phyloP scores from a whole-genome alignment of 2,113 vertebrate genomes.

The Pluvialis apricaria region DNA sequence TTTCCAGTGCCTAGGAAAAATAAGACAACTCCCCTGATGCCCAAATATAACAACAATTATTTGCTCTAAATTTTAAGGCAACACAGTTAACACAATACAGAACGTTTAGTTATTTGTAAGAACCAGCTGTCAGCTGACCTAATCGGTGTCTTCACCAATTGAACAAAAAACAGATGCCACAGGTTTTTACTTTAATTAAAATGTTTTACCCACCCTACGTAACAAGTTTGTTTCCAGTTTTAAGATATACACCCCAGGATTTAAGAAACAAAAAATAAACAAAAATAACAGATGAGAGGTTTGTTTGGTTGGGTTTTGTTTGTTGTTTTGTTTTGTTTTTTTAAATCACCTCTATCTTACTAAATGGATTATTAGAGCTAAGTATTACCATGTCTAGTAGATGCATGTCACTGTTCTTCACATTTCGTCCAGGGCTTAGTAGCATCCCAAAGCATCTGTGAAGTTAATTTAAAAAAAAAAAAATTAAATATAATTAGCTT shows the following conservation, averaged over 20 bases:
- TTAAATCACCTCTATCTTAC: neutral
- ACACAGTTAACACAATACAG: neutral
- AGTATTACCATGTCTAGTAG: conserved; percentile 93
- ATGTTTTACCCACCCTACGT: neutral
- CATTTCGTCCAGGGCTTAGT: conserved; percentile 92
- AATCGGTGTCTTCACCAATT: neutral
- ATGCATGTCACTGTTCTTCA: conserved; percentile 97
- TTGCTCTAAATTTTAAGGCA: neutral
- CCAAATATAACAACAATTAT: neutral
- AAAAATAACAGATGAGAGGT: neutral
- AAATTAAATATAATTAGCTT: neutral
- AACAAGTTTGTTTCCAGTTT: neutral
- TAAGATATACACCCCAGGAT: neutral
- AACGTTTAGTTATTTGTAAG: neutral
- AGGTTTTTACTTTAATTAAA: neutral
- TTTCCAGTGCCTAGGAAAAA: neutral
- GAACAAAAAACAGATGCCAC: neutral
- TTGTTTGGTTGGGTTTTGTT: neutral
- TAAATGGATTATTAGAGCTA: neutral
- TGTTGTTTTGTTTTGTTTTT: neutral
- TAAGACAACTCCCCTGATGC: neutral
- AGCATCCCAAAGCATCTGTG: conserved; percentile 97
- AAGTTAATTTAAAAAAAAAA: conserved; percentile 8
- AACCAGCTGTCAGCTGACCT: neutral
- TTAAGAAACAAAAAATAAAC: neutral